Evolutionary conservation across 2,888 invertebrate species (phyloP), one percentile per base, ranked within the genome.

Genomic region (Himalopsyche kuldschensis): DNA sequence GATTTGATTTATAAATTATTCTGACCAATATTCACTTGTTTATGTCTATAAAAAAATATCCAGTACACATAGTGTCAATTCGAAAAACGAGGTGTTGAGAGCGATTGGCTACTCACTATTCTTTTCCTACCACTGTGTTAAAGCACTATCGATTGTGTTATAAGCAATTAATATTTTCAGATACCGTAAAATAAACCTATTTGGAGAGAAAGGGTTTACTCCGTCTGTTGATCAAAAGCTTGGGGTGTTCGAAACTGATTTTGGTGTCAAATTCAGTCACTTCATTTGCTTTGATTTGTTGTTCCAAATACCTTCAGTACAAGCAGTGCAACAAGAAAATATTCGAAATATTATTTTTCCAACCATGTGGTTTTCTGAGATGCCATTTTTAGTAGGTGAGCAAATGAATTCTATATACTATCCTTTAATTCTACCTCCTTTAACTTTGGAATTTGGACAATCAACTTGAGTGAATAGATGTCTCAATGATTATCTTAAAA

Each of bases 261-360:
- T 96, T 87, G 94, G 94, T 24, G 94, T 95, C 0, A 93, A 92
- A 11, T 96, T 97, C 88, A 97, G 97, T 0, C 93, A 95, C 86
- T 95, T 96, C 88, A 94, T 95, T 76, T 97, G 97, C 89, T 97
- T 97, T 88, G 97, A 97, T 88, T 93, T 97, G 11, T 89, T 96
- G 87, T 97, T 96, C 90, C 92, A 94, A 87, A 90, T 93, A 5
- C 96, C 97, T 0, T 92, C 94, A 0, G 90, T 95, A 10, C 91
- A 92, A 84, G 89, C 94, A 17, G 90, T 93, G 0, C 89, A 91
- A 86, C 90, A 92, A 79, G 87, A 89, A 1, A 90, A 91, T 0
- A 87, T 95, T 1, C 93, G 91, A 27, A 94, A 95, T 87, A 89
- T 96, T 15, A 89, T 95, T 1, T 95, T 93, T 87, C 92, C 95